A percentile compares a stretch with the other conserved stretches of the same genome.
phyloP scores from a whole-genome alignment of 2,113 vertebrate species.

The Grallaria varia region DNA sequence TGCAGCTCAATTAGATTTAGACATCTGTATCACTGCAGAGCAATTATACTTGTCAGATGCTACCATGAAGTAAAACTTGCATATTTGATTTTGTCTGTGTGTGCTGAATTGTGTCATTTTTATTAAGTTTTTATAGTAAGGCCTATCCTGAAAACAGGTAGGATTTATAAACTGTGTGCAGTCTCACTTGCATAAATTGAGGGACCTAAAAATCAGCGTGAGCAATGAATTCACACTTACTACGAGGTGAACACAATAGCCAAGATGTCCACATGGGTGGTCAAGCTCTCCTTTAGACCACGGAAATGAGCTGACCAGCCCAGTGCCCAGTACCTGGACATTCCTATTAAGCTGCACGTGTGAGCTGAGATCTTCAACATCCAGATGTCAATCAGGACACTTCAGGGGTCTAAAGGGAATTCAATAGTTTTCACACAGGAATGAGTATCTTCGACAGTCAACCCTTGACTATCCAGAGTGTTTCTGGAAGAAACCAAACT shows the following conservation, averaged over 20 bases:
- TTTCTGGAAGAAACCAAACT: not conserved
- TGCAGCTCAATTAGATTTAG: not conserved
- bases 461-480: too few species aligned
- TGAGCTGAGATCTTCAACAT: not conserved
- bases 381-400: not conserved
- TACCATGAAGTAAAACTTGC: not conserved
- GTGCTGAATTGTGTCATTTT: not conserved
- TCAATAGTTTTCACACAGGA: not conserved
- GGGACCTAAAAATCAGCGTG: not conserved
- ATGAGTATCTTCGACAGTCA: not conserved
- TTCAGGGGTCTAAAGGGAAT: not conserved
- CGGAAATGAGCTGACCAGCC: not conserved
- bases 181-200: not conserved
- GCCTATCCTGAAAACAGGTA: not conserved
- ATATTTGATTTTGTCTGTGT: not conserved
- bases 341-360: too few species aligned
- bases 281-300: not conserved
- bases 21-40: not conserved
- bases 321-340: not conserved
- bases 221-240: not conserved
- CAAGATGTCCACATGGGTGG: not conserved
- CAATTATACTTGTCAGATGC: not conserved
- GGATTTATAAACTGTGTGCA: not conserved
- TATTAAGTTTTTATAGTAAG: not conserved
- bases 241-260: not conserved